Evolutionary conservation across 2,888 invertebrate genomes (phyloP).

Genomic region (Phanerotoma sp.): DNA sequence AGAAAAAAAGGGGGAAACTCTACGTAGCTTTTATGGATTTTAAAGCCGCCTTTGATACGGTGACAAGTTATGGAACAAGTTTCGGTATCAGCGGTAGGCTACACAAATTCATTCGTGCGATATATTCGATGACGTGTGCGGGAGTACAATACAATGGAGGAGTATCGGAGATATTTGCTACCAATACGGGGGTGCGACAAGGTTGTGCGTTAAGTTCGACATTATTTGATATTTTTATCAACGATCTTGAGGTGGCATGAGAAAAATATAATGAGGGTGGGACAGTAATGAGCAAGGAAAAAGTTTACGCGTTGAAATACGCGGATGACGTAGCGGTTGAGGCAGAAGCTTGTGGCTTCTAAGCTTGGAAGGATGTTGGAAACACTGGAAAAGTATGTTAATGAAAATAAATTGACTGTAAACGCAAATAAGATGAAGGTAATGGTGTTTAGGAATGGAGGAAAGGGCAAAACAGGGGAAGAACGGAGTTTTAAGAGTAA

Average conservation of each 20-base stretch:
- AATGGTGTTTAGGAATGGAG: conserved; percentile 18
- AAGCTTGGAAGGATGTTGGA: conserved; percentile 13
- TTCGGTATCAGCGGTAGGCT: neutral
- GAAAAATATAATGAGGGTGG: conserved; percentile 4
- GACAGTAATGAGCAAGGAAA: conserved; percentile 5
- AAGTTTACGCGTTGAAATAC: conserved; percentile 19
- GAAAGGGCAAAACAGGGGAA: neutral
- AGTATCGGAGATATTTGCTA: neutral
- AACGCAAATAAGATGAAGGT: conserved; percentile 16
- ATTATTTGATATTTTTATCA: neutral
- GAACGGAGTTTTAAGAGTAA: conserved; percentile 8
- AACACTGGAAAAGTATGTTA: conserved; percentile 5
- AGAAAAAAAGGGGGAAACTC: neutral
- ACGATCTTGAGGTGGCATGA: conserved; percentile 5
- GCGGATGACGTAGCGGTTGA: conserved; percentile 20
- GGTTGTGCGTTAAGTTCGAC: neutral
- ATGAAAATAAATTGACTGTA: conserved; percentile 3
- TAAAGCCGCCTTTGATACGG: neutral
- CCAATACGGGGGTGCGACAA: neutral
- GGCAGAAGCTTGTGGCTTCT: conserved; percentile 4
- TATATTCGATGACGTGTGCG: neutral
- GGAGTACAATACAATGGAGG: neutral
- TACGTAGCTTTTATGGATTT: neutral
- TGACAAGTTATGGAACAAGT: neutral
- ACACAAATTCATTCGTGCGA: neutral